These are phyloP conservation scores for Torymus aiolomorphi DNA, from an alignment of 2,888 invertebrate genomes.

Conservation along the genomic window DNA sequence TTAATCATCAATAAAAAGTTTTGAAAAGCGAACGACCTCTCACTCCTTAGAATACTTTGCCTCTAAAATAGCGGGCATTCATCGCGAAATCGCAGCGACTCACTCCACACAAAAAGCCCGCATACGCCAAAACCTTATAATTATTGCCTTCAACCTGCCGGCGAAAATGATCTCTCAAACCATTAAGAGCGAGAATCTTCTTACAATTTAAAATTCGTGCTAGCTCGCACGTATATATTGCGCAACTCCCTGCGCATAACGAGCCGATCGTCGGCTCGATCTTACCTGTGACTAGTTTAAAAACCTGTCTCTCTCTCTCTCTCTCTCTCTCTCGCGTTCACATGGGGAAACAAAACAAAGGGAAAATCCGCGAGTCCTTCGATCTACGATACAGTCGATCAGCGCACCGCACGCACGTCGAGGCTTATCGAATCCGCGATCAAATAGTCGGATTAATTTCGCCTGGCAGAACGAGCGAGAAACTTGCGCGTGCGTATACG, in stretches of 20 bases:
- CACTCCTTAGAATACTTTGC: too few relatives aligned
- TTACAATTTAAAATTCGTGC: conserved; percentile 12
- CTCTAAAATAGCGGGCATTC: not conserved
- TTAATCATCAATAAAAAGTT: too few relatives aligned
- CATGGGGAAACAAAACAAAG: too few relatives aligned
- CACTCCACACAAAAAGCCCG: too few relatives aligned
- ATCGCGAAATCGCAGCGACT: not conserved
- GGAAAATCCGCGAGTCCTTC: conserved; percentile 25
- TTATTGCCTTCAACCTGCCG: conserved; percentile 9
- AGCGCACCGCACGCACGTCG: conserved; percentile 3
- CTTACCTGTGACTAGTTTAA: conserved; percentile 13
- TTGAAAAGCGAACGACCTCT: too few relatives aligned
- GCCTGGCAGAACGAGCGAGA: not conserved
- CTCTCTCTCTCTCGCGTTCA: too few relatives aligned
- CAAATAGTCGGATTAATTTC: conserved; percentile 36
- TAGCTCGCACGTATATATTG: not conserved
- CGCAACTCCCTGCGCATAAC: conserved; percentile 13
- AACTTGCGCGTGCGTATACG: not conserved
- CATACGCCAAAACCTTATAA: conserved; percentile 26
- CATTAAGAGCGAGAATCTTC: conserved; percentile 27
- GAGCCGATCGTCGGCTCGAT: conserved; percentile 32
- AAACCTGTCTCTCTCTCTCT: not conserved
- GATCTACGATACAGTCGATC: conserved; percentile 46
- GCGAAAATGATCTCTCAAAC: not conserved
- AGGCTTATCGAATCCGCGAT: conserved; percentile 43